phyloP scores from a whole-genome alignment of 2,113 vertebrate genomes.

The Dryoscopus gambensis region DNA sequence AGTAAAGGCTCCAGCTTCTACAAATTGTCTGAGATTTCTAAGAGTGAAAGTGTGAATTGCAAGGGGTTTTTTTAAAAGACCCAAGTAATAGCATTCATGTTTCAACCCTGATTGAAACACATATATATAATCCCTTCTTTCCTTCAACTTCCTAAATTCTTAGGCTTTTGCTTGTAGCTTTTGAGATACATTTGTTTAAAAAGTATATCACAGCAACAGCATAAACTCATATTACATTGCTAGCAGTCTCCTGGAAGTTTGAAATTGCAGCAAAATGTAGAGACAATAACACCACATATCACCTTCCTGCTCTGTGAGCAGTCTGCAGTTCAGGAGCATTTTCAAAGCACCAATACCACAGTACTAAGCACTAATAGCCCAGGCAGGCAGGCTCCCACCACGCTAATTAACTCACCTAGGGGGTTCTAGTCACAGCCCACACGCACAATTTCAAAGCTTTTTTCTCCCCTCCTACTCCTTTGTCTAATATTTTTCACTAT shows the following conservation, averaged over 20 bases:
- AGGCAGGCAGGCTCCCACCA: background rate
- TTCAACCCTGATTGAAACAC: background rate
- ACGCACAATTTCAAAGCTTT: background rate
- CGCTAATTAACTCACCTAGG: background rate
- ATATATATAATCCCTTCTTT: background rate
- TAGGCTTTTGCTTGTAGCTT: background rate
- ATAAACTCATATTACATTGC: background rate
- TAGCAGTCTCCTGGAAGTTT: background rate
- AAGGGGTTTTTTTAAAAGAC: background rate
- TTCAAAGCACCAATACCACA: background rate
- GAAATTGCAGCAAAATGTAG: background rate
- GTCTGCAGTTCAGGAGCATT: background rate
- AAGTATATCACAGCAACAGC: background rate
- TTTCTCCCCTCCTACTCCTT: background rate
- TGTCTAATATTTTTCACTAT: background rate
- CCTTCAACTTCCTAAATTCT: background rate
- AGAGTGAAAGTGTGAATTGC: background rate
- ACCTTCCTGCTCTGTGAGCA: background rate
- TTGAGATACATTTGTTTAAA: background rate
- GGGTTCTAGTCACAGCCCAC: background rate
- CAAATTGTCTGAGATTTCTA: background rate
- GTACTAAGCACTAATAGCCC: background rate
- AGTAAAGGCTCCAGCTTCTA: background rate
- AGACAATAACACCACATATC: background rate
- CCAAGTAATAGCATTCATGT: background rate